Evolutionary conservation across 2,113 vertebrate species (phyloP).

Genomic region (Fulmarus glacialis): DNA sequence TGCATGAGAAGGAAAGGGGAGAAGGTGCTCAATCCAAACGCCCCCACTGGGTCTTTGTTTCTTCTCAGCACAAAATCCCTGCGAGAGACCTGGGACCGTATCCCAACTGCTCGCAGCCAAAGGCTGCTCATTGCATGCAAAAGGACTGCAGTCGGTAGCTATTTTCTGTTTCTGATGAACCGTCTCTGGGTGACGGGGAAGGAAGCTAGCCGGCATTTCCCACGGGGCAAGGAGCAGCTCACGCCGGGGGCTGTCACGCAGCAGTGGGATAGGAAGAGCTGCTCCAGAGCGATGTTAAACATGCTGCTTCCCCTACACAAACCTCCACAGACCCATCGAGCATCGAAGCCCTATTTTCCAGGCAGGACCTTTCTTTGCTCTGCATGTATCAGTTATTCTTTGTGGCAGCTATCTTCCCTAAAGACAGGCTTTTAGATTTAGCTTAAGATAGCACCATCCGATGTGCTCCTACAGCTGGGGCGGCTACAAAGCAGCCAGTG

Average conservation of each 20-base stretch:
- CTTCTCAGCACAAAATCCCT: not conserved
- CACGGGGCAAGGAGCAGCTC: not conserved
- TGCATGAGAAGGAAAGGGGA: not conserved
- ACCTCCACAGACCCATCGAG: fast-evolving
- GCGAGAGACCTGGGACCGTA: not conserved
- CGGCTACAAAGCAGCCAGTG: not conserved
- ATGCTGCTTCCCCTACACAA: fast-evolving
- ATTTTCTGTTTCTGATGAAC: fast-evolving
- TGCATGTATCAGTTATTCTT: not conserved
- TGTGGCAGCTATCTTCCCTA: not conserved
- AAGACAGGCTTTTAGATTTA: not conserved
- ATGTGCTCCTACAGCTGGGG: not conserved
- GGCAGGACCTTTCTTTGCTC: not conserved
- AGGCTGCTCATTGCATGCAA: not conserved
- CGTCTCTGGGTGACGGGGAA: fast-evolving
- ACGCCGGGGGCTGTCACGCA: fast-evolving
- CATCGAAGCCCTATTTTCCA: not conserved
- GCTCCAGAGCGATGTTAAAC: fast-evolving
- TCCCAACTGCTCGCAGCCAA: not conserved
- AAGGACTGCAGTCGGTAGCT: fast-evolving
- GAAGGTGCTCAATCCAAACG: not conserved
- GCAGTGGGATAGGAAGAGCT: not conserved
- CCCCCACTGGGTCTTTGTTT: not conserved
- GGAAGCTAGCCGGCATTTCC: not conserved
- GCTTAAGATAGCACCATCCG: not conserved